Conservation (phyloP, 2,113 vertebrate genomes). For the Petaurus breviceps region DNA sequence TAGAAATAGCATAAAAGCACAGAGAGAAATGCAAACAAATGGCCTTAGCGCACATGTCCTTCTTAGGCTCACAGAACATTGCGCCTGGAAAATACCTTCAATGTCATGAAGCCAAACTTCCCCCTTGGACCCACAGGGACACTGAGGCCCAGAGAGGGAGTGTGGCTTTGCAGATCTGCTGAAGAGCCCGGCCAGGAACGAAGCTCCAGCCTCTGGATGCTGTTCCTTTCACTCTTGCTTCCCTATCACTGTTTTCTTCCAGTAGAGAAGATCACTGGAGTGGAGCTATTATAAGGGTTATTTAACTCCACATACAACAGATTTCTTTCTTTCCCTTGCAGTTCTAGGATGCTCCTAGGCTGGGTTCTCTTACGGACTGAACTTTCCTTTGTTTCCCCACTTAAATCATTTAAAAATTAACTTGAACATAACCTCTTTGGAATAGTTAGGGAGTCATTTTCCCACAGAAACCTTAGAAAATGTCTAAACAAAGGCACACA, state of each 20-base stretch:
- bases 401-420: neutral
- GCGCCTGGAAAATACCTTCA: neutral
- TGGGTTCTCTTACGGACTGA: neutral
- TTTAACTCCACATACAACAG: neutral
- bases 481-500: neutral
- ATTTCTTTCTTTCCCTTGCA: neutral
- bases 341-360: neutral
- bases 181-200: neutral
- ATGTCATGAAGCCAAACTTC: neutral
- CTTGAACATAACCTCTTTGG: neutral
- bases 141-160: neutral
- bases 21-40: neutral
- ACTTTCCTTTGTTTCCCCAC: slow-evolving; percentile 2
- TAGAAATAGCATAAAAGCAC: neutral
- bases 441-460: neutral
- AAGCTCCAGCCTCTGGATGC: neutral
- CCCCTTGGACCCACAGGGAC: neutral
- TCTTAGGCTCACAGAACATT: accelerated
- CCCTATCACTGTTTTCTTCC: neutral
- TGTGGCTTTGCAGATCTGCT: accelerated
- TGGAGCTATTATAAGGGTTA: neutral
- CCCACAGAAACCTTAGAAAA: neutral
- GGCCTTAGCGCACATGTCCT: neutral
- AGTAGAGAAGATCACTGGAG: neutral
- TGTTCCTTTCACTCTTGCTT: neutral